These are phyloP conservation scores for Vandiemenella viatica DNA, from an alignment of 2,888 invertebrate genomes.

Conservation along the genomic window DNA sequence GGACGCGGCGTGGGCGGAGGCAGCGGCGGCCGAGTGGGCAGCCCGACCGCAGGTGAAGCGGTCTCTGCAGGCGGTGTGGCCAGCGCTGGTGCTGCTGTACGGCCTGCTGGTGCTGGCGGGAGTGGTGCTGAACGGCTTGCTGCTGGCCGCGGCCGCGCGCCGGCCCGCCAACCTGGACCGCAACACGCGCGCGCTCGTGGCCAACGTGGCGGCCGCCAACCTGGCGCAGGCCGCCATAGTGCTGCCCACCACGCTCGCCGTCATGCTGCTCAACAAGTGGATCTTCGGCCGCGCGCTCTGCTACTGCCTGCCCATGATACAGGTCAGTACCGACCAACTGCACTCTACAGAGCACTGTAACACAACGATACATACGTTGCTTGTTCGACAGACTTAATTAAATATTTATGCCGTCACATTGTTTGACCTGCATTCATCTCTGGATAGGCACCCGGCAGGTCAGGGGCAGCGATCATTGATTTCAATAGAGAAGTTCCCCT, in stretches of 20 bases:
- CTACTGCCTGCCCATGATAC: slow-evolving; percentile 56
- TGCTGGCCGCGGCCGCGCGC: slow-evolving; percentile 31
- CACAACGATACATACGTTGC: too few relatives aligned
- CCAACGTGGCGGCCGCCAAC: slow-evolving; percentile 50
- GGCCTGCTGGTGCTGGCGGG: slow-evolving; percentile 40
- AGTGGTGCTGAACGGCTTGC: slow-evolving; percentile 39
- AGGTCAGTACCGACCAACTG: too few relatives aligned
- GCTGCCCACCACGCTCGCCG: slow-evolving; percentile 50
- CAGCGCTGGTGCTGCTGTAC: slow-evolving; percentile 42
- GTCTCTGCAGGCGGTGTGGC: not conserved
- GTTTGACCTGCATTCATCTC: too few relatives aligned
- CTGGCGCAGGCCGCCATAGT: slow-evolving; percentile 48
- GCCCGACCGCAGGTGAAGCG: not conserved
- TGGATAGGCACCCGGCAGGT: too few relatives aligned
- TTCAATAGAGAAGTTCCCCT: too few relatives aligned
- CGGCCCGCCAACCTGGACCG: too few relatives aligned
- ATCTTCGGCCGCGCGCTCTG: slow-evolving; percentile 55
- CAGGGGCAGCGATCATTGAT: too few relatives aligned
- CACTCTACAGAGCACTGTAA: too few relatives aligned
- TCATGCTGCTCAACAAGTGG: slow-evolving; percentile 55
- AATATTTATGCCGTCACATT: too few relatives aligned
- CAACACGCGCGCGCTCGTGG: slow-evolving; percentile 47
- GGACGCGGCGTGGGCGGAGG: not conserved
- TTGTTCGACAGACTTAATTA: not conserved
- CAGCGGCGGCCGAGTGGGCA: not conserved